These are phyloP conservation scores for Scaptomyza pallida DNA, from an alignment of 1,140 invertebrate species.

Conservation along the genomic window DNA sequence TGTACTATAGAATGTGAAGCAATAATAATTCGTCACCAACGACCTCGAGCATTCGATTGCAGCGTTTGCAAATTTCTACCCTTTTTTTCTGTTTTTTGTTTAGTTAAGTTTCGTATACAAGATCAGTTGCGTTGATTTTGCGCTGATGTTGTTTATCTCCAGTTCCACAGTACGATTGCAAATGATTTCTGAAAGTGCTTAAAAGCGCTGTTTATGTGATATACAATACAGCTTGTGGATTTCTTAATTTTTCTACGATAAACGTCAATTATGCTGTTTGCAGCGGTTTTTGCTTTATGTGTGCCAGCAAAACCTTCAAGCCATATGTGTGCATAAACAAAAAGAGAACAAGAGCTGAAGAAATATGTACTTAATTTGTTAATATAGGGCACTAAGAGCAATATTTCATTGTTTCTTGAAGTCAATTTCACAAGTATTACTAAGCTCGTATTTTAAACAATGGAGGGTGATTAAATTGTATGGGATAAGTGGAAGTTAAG, in stretches of 20 bases:
- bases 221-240: background rate
- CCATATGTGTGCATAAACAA: background rate
- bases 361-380: background rate
- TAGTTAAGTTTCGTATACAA: constrained; percentile 13
- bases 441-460: background rate
- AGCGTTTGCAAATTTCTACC: constrained; percentile 40
- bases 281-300: background rate
- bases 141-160: constrained; percentile 12
- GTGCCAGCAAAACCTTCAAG: background rate
- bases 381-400: background rate
- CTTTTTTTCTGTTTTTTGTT: constrained; percentile 29
- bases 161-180: background rate
- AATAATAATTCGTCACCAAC: background rate
- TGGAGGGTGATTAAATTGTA: background rate
- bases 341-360: background rate
- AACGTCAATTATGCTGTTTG: constrained; percentile 3
- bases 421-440: background rate
- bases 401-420: background rate
- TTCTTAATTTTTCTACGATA: constrained; percentile 15
- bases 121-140: constrained; percentile 7
- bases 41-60: constrained; percentile 40
- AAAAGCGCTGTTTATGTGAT: constrained; percentile 1
- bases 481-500: too few relatives aligned
- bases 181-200: constrained; percentile 4
- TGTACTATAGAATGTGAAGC: constrained; percentile 84